Base-by-base conservation (phyloP, 2,888 invertebrate genomes). In the Dusona sp. region DNA sequence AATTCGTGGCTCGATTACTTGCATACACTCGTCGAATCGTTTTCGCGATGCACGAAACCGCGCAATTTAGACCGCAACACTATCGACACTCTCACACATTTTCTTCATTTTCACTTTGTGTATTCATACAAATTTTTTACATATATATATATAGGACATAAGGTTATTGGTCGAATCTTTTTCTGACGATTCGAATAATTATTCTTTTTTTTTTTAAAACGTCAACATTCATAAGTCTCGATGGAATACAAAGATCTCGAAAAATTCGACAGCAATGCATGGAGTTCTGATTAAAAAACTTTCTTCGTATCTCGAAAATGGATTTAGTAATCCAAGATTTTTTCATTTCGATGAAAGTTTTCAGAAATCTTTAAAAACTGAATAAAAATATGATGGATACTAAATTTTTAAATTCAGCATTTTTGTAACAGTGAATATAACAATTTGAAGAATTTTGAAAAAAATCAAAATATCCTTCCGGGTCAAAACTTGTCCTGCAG, bases 1-100 rank as follows among this genome's bases (percentile, higher is more conserved):
- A 84, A 84, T 79, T 84, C 79, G 70, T 36, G 48, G 54, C 51
- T 45, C 48, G 64, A 73, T 83, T 72, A 72, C 72, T 65, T n/a
- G 29, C 75, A 68, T 61, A 57, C 38, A 74, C 36, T 54, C 54
- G 11, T 54, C 54, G 11, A 57, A 74, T 64, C 61, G 16, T 79
- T 74, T 79, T 74, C 54, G 36, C 73, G 73, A 54, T 54, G 33
- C 22, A 54, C 36, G 73, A 54, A 29, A 73, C 33, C 54, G 73
- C 77, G 77, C 48, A 48, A 65, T 67, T 36, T 67, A 77, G 33
- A 45, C 65, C 61, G 61, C 42, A 42, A 25, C 6, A 8, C 67
- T 51, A 51, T 68, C 78, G 51, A 61, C 19, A 54, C 54, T 68
- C 42, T 42, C 42, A 19, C 65, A 33, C 57, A 19, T 57, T 72